Evolutionary conservation across 2,797 vertebrate genomes (phyloP).

Genomic region (Mormyrus hasselquistii): DNA sequence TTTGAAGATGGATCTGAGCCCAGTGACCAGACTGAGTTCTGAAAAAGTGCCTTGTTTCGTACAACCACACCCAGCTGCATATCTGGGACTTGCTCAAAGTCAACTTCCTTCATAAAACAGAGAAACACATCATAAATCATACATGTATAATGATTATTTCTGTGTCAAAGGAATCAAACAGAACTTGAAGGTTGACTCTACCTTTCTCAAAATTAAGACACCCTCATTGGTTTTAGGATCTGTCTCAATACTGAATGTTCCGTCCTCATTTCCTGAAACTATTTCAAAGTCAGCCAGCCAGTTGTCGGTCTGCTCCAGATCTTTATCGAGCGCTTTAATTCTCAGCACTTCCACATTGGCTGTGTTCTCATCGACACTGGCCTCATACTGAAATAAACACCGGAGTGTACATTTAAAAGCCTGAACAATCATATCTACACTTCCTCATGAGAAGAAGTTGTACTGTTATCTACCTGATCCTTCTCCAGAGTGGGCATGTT

Average conservation of each 20-base stretch:
- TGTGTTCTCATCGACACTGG: conserved; percentile 73
- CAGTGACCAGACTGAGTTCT: conserved; percentile 46
- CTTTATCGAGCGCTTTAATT: conserved; percentile 71
- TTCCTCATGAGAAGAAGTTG: not conserved
- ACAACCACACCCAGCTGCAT: conserved; percentile 62
- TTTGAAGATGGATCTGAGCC: conserved; percentile 15
- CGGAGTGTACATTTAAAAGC: not conserved
- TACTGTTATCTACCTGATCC: conserved; percentile 34
- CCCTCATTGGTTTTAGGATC: conserved; percentile 80
- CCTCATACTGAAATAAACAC: conserved; percentile 61
- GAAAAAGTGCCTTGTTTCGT: conserved; percentile 62
- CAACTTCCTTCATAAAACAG: conserved; percentile 50
- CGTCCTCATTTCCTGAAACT: conserved; percentile 78
- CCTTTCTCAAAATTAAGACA: conserved; percentile 79
- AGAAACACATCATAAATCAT: not conserved
- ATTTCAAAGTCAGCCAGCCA: conserved; percentile 72
- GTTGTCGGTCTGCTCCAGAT: conserved; percentile 68
- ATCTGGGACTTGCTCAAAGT: conserved; percentile 65
- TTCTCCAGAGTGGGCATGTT: conserved; percentile 69
- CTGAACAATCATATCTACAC: not conserved
- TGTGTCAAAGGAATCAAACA: not conserved
- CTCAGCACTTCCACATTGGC: conserved; percentile 72
- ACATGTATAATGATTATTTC: not conserved
- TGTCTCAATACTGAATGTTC: conserved; percentile 75
- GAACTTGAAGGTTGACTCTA: conserved; percentile 40